Percentiles rank a stretch among this genome's conserved stretches.
Evolutionary conservation across 2,113 vertebrate genomes (phyloP).

Genomic region (Diadophis punctatus): DNA sequence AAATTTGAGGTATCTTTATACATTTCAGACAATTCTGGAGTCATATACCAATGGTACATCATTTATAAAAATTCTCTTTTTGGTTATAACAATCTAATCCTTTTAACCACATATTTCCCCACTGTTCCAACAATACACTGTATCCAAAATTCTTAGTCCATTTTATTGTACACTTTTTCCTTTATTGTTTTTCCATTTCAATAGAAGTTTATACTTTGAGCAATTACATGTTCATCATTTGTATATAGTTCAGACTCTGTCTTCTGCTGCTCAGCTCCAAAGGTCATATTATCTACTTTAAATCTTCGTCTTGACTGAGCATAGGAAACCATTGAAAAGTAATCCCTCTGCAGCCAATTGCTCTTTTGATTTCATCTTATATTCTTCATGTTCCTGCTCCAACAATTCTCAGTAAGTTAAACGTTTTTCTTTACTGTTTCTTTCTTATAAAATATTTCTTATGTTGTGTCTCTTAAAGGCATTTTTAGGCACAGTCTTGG

Average conservation of each 20-base stretch:
- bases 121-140: neutral
- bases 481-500: neutral
- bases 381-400: neutral
- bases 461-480: neutral
- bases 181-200: neutral
- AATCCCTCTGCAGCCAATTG: neutral
- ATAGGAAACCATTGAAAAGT: neutral
- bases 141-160: neutral
- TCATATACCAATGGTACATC: neutral
- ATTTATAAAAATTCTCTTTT: neutral
- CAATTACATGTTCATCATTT: neutral
- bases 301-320: neutral
- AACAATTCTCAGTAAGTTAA: neutral
- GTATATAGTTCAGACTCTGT: neutral
- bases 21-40: neutral
- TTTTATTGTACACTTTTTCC: neutral
- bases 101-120: neutral
- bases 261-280: neutral
- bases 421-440: neutral
- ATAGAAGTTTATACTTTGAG: neutral
- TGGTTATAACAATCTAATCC: neutral
- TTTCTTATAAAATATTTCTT: neutral
- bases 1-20: neutral
- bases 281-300: neutral
- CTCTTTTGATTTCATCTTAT: neutral